Base-by-base conservation (phyloP, 2,113 vertebrate species). In the Centrocercus urophasianus region DNA sequence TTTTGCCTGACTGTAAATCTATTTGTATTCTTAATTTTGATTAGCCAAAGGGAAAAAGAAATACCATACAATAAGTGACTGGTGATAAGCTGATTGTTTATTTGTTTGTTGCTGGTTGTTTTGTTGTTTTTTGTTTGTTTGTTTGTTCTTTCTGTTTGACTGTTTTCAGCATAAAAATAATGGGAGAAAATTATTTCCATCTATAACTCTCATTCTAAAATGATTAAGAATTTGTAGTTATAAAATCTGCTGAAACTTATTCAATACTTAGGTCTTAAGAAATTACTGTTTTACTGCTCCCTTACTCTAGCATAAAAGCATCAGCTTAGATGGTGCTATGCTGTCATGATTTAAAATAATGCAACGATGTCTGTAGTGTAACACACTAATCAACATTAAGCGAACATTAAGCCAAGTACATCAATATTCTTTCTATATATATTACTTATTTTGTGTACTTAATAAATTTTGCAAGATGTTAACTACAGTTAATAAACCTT, bases 21-120 rank as follows among this genome's bases (percentile, higher is more conserved):
- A 83, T 85, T 96, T 84, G 27, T 84, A 93, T 88, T 86, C 79
- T 47, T 90, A 56, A 45, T 90, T 91, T 83, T 86, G 48, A 80
- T 88, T 65, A 87, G n/a, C 32, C 32, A 60, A 86, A 12, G 13
- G 27, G 24, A 24, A 64, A 92, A 74, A 83, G 30, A 74, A 72
- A 43, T 67, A 10, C 5, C 57, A 12, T 80, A 72, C 19, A 91
- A 82, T 83, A 91, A 91, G 52, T 4, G 16, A 19, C 7, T 42
- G 2, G 21, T 66, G 60, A 77, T 60, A 75, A 15, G 38, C 16
- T 57, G 56, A 32, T 20, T 19, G 7, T 1, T 47, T 21, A 2
- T 65, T 42, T 43, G 40, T 4, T 32, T 63, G 27, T 19, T 30
- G 17, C 12, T 65, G 63, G 28, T 32, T 66, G 19, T 2, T 66